These are phyloP conservation scores for Pollimyrus isidori DNA, from an alignment of 2,113 vertebrate genomes.

Conservation along the genomic window DNA sequence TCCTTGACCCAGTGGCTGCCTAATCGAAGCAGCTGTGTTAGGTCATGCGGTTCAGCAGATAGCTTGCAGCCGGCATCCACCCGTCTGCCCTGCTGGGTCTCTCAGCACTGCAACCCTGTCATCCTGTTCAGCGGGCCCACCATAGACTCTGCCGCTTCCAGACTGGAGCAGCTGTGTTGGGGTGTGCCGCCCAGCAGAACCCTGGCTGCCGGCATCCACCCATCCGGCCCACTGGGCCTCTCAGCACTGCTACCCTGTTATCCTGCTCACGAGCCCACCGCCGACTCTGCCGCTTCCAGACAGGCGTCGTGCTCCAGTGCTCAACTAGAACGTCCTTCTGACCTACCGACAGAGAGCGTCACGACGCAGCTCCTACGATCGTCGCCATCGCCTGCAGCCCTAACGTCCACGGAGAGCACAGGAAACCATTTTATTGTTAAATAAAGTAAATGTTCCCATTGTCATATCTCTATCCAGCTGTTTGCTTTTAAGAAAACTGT, in stretches of 20 bases:
- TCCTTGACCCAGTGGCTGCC: constrained; percentile 1
- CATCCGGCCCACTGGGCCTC: not conserved
- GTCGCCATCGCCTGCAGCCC: not conserved
- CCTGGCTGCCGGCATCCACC: not conserved
- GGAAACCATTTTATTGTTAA: not conserved
- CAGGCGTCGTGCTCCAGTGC: constrained; percentile 40
- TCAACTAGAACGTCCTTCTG: constrained; percentile 42
- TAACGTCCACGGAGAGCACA: not conserved
- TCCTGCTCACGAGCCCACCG: constrained; percentile 11
- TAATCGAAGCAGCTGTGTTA: not conserved
- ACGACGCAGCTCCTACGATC: not conserved
- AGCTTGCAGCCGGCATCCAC: not conserved
- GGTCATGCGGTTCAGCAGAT: not conserved
- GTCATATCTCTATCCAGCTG: not conserved
- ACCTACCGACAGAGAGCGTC: constrained; percentile 23
- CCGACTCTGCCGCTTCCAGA: constrained; percentile 31
- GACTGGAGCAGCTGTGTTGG: not conserved
- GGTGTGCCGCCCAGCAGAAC: not conserved
- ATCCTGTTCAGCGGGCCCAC: constrained; percentile 7
- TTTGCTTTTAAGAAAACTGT: not conserved
- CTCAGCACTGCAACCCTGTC: not conserved
- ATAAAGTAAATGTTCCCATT: not conserved
- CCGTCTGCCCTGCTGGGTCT: not conserved
- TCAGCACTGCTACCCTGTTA: not conserved
- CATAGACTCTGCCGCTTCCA: not conserved